These are phyloP conservation scores for Sinhomidia bicolor DNA, from an alignment of 2,888 invertebrate genomes.

Conservation along the genomic window DNA sequence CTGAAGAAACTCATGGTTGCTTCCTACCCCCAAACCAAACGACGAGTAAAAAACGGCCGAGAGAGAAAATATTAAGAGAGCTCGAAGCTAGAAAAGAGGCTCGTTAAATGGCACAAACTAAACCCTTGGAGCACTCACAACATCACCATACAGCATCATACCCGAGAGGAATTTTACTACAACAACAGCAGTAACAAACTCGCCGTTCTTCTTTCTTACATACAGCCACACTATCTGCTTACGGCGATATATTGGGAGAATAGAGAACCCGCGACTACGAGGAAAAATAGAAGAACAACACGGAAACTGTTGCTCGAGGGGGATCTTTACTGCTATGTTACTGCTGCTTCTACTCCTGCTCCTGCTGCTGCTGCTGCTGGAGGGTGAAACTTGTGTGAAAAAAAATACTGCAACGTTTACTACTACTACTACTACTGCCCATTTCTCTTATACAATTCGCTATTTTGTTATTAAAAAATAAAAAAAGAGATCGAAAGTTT, in stretches of 20 bases:
- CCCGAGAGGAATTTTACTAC: conserved; percentile 7
- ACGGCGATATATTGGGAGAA: neutral
- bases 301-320: conserved; percentile 44
- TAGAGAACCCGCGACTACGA: neutral
- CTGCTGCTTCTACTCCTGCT: too few relatives aligned
- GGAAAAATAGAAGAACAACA: neutral
- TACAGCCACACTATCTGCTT: neutral
- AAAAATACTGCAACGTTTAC: neutral
- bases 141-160: neutral
- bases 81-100: neutral
- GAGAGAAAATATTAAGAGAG: neutral
- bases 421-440: neutral
- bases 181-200: neutral
- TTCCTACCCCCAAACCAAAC: neutral
- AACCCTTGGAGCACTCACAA: neutral
- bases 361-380: neutral
- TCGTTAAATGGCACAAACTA: neutral
- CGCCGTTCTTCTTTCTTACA: neutral
- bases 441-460: neutral
- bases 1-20: neutral
- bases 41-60: neutral
- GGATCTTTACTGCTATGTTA: neutral
- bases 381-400: neutral
- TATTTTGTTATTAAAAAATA: neutral
- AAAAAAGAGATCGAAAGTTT: neutral